Percentiles rank a stretch among this genome's conserved stretches.
phyloP scores from a whole-genome alignment of 2,797 vertebrate genomes.

The Pseudomugil gertrudae region DNA sequence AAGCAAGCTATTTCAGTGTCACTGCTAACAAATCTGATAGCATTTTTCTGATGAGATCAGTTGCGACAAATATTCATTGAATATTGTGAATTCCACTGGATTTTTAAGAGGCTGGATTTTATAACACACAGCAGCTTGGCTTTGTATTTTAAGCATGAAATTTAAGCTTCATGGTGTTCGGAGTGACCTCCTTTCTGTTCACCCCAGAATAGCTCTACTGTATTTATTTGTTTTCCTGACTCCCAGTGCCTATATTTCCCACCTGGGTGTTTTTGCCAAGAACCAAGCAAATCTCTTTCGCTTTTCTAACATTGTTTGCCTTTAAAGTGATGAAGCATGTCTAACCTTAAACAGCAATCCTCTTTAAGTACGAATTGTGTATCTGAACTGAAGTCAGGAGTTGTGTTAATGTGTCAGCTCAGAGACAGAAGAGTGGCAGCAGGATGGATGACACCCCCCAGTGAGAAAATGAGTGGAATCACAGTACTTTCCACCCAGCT shows the following conservation, averaged over 20 bases:
- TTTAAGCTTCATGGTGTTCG: constrained; percentile 27
- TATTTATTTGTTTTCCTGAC: constrained; percentile 43
- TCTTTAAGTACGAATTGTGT: constrained; percentile 41
- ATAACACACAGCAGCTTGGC: constrained; percentile 10
- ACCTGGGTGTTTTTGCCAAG: constrained; percentile 60
- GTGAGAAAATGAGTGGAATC: constrained; percentile 74
- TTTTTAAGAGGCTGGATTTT: constrained; percentile 7
- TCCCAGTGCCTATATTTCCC: constrained; percentile 25
- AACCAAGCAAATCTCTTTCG: constrained; percentile 47
- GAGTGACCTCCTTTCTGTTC: constrained; percentile 43
- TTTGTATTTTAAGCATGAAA: constrained; percentile 31
- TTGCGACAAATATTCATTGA: neutral
- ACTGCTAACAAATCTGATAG: constrained; percentile 9
- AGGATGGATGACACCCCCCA: constrained; percentile 60
- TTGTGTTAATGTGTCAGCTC: constrained; percentile 54
- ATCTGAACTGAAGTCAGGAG: constrained; percentile 47
- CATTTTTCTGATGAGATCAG: constrained; percentile 30
- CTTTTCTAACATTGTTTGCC: constrained; percentile 50
- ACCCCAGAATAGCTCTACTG: constrained; percentile 28
- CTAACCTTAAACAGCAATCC: constrained; percentile 50
- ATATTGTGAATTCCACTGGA: neutral
- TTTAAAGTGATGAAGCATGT: constrained; percentile 54
- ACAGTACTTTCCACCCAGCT: constrained; percentile 67
- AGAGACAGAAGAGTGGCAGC: constrained; percentile 54
- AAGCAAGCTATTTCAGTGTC: constrained; percentile 26